Evolutionary conservation across 2,888 invertebrate species (phyloP), one percentile per base, ranked within the genome.

Genomic region (Amiota mariae): DNA sequence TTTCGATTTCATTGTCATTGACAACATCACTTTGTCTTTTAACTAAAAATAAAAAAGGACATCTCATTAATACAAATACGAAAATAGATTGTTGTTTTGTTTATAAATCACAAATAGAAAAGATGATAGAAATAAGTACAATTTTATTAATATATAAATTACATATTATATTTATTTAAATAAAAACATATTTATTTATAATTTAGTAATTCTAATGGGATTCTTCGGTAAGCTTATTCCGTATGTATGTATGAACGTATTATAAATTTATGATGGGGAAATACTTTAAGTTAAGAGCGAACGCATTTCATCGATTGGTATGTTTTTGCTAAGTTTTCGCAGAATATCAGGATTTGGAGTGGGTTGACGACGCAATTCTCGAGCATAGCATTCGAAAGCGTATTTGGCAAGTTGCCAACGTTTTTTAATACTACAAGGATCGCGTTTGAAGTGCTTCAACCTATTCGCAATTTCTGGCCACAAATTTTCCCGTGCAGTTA

Each of bases 1-100:
- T 90, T 77, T 89, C 87, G 12, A 90, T 87, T 78, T 90, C 90
- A 71, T 90, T 90, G 71, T 89, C 90, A 72, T 90, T 90, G 71
- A 86, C 88, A 70, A 89, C 89, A 74, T 87, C 89, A 48, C 88
- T 89, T 83, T 90, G 88, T 82, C 3, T 24, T 3, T 90, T 90
- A 20, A 89, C 88, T 89, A 76, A 51, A 68, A 68, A 59, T 59
- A 59, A 36, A 15, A 59, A 11, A 59, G 1, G 11, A 18, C 8
- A 36, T 36, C 36, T 36, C 36, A 36, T 36, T 36, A 36, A 6
- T 36, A 36, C 6, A 6, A 36, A 36, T 36, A 6, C 1, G 3
- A 36, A 36, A 36, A 36, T 36, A 36, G 36, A 36, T 36, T 36
- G 6, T 36, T 6, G 2, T 36, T 36, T 36, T 6, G 2, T 36